Percentiles rank a stretch among this genome's conserved stretches.
phyloP scores from a whole-genome alignment of 2,113 vertebrate species.

The Passer montanus region DNA sequence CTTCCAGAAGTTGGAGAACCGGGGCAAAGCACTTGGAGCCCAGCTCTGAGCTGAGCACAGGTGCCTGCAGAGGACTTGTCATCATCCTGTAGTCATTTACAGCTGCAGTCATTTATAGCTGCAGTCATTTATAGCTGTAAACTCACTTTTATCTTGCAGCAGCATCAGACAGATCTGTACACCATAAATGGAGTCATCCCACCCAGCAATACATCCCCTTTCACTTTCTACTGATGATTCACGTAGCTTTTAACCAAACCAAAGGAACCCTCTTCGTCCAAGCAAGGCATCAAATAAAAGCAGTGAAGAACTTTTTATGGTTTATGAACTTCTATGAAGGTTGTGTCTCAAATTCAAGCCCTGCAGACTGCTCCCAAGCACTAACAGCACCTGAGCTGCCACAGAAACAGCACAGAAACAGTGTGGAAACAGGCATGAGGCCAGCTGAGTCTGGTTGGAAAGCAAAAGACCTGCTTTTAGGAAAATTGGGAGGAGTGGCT shows the following conservation, averaged over 20 bases:
- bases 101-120: not conserved
- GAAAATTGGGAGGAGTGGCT: not conserved
- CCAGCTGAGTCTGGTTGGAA: not conserved
- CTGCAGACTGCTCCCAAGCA: not conserved
- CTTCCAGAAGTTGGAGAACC: not conserved
- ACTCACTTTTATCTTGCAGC: not conserved
- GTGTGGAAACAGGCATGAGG: not conserved
- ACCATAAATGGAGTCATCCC: not conserved
- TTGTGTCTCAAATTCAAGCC: not conserved
- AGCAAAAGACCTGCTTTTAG: not conserved
- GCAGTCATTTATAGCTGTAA: not conserved
- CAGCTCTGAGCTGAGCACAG: not conserved
- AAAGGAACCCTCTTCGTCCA: not conserved
- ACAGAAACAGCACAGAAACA: not conserved
- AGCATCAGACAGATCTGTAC: accelerated
- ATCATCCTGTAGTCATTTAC: not conserved
- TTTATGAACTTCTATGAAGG: not conserved
- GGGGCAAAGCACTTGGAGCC: not conserved
- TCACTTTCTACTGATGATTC: not conserved
- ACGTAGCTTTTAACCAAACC: not conserved
- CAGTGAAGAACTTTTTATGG: not conserved
- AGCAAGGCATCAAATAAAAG: not conserved
- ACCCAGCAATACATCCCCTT: not conserved
- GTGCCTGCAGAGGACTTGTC: not conserved
- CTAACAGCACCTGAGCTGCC: not conserved